Evolutionary conservation across 92 coral and sea anemone genomes (phyloP).

Genomic region (Nematostella vectensis): DNA sequence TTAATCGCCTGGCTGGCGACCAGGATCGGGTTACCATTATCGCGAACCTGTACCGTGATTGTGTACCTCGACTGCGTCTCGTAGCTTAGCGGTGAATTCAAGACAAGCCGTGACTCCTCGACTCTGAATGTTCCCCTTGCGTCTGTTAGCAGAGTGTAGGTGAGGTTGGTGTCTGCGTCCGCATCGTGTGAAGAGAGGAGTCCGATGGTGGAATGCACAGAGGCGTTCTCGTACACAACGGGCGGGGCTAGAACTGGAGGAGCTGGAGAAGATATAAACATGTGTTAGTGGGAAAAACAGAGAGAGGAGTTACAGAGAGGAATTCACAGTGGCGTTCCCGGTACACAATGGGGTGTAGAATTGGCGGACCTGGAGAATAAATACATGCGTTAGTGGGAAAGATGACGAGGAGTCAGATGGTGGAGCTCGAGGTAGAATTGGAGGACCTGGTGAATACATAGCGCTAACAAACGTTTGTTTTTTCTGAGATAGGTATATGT

Average conservation of each 20-base stretch:
- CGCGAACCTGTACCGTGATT: slow-evolving; percentile 46
- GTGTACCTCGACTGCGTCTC: slow-evolving; percentile 17
- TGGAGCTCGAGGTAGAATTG: too few species aligned
- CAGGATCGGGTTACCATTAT: slow-evolving; percentile 45
- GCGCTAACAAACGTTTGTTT: too few species aligned
- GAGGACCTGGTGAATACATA: too few species aligned
- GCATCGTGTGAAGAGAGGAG: slow-evolving; percentile 35
- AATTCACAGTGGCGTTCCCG: not conserved
- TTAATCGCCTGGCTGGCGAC: slow-evolving; percentile 18
- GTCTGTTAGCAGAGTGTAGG: slow-evolving; percentile 40
- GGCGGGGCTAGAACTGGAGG: slow-evolving; percentile 21
- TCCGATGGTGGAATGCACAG: slow-evolving; percentile 36
- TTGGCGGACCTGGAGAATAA: too few species aligned
- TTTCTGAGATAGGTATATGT: too few species aligned
- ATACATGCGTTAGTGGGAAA: too few species aligned
- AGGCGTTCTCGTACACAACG: slow-evolving; percentile 40
- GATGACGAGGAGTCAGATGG: too few species aligned
- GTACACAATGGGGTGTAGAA: too few species aligned
- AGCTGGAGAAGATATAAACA: slow-evolving; percentile 18
- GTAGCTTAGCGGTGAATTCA: slow-evolving; percentile 29
- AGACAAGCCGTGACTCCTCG: slow-evolving; percentile 14
- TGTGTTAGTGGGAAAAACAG: not conserved
- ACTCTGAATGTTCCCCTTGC: slow-evolving; percentile 46
- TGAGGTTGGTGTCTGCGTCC: slow-evolving; percentile 35
- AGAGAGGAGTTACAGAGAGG: not conserved